Conservation (phyloP, 2,113 vertebrate genomes). For the Varanus salvator region DNA sequence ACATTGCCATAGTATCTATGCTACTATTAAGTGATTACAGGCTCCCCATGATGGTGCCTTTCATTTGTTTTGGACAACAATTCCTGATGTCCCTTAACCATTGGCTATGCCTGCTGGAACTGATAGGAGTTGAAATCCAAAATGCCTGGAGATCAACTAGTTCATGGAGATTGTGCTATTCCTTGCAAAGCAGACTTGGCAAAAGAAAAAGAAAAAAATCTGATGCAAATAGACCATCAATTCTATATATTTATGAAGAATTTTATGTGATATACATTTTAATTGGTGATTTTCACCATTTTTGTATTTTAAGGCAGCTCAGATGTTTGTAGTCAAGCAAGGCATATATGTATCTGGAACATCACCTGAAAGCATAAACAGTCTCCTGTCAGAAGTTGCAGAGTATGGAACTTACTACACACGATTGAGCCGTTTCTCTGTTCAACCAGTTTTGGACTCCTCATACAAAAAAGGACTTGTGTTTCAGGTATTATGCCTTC, state of each 20-base stretch:
- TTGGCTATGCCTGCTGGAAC: no score
- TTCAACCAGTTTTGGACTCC: slow-evolving; percentile 82
- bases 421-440: slow-evolving; percentile 90
- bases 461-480: slow-evolving; percentile 89
- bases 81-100: no score
- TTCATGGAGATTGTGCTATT: neutral
- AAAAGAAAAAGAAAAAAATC: no score
- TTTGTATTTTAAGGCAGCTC: slow-evolving; percentile 72
- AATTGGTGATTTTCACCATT: neutral
- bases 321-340: slow-evolving; percentile 87
- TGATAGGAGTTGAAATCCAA: no score
- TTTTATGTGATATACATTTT: neutral
- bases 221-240: no score
- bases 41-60: no score
- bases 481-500: slow-evolving; percentile 86
- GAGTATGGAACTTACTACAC: slow-evolving; percentile 91
- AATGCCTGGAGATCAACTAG: no score
- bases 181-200: neutral
- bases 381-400: slow-evolving; percentile 88
- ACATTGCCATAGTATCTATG: slow-evolving; percentile 6
- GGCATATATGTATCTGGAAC: slow-evolving; percentile 92
- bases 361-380: slow-evolving; percentile 89
- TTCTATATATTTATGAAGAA: slow-evolving; percentile 20
- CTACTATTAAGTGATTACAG: neutral
- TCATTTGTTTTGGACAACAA: no score